Conservation (phyloP, 2,888 invertebrate genomes). For the Machimus rusticus region DNA sequence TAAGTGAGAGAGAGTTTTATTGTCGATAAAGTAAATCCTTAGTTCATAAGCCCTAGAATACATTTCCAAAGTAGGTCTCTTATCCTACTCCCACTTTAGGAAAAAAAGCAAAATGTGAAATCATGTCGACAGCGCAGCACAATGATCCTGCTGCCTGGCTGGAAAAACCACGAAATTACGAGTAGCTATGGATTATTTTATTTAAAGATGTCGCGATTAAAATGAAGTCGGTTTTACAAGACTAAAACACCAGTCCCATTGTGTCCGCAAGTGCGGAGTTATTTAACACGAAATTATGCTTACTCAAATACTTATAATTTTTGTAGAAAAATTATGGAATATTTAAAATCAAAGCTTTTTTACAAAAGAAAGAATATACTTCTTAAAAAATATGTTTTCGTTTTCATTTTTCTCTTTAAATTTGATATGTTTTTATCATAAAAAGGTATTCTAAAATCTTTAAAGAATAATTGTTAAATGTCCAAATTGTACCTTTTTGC, state of each 20-base stretch:
- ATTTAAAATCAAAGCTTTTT: slow-evolving; percentile 38
- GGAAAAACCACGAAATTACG: background rate
- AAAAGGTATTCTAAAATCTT: too few relatives aligned
- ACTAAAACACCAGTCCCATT: background rate
- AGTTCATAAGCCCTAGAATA: background rate
- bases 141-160: background rate
- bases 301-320: slow-evolving; percentile 26
- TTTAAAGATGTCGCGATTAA: background rate
- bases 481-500: too few relatives aligned
- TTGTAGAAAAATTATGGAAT: slow-evolving; percentile 35
- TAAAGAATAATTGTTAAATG: too few relatives aligned
- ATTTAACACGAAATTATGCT: slow-evolving; percentile 7
- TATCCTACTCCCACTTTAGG: background rate
- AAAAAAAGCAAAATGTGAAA: background rate
- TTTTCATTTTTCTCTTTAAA: background rate
- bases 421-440: too few relatives aligned
- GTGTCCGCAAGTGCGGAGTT: background rate
- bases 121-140: background rate
- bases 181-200: slow-evolving; percentile 13
- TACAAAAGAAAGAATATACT: slow-evolving; percentile 34
- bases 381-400: slow-evolving; percentile 5
- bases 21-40: slow-evolving; percentile 25
- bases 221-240: background rate
- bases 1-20: slow-evolving; percentile 38
- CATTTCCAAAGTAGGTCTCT: background rate